Evolutionary conservation across 2,888 invertebrate species (phyloP).

Genomic region (Deroplatys truncata): DNA sequence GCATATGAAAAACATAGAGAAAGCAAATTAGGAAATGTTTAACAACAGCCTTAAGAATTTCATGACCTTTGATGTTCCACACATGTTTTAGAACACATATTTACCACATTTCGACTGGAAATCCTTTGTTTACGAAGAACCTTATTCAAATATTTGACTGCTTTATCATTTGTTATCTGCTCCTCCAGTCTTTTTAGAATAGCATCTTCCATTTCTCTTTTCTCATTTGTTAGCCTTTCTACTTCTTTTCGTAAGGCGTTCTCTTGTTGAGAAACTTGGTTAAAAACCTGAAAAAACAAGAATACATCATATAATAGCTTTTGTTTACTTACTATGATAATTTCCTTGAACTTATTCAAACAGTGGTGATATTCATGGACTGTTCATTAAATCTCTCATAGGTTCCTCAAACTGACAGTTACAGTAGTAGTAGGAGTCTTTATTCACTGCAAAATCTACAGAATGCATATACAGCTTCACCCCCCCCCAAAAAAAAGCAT

Average conservation of each 20-base stretch:
- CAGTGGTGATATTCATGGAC: not conserved
- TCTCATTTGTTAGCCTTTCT: conserved; percentile 52
- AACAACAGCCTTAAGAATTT: too few species aligned
- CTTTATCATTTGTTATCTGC: conserved; percentile 64
- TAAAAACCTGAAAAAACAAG: conserved; percentile 45
- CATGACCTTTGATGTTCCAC: too few species aligned
- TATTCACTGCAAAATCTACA: too few species aligned
- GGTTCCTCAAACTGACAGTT: too few species aligned
- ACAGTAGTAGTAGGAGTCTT: too few species aligned
- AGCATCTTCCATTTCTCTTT: conserved; percentile 59
- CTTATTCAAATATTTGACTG: conserved; percentile 50
- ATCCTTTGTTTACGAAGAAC: conserved; percentile 50
- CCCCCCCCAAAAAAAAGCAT: too few species aligned
- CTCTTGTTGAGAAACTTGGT: conserved; percentile 46
- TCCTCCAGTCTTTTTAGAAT: conserved; percentile 62
- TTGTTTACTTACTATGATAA: too few species aligned
- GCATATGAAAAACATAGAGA: too few species aligned
- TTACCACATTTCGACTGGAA: conserved; percentile 52
- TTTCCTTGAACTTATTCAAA: too few species aligned
- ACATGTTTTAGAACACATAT: not conserved
- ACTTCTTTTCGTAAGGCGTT: conserved; percentile 46
- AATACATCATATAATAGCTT: not conserved
- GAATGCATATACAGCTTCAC: too few species aligned
- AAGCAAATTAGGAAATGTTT: too few species aligned
- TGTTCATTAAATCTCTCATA: not conserved